These are phyloP conservation scores for Camponotus pennsylvanicus DNA, from an alignment of 1,140 invertebrate species.

Conservation along the genomic window DNA sequence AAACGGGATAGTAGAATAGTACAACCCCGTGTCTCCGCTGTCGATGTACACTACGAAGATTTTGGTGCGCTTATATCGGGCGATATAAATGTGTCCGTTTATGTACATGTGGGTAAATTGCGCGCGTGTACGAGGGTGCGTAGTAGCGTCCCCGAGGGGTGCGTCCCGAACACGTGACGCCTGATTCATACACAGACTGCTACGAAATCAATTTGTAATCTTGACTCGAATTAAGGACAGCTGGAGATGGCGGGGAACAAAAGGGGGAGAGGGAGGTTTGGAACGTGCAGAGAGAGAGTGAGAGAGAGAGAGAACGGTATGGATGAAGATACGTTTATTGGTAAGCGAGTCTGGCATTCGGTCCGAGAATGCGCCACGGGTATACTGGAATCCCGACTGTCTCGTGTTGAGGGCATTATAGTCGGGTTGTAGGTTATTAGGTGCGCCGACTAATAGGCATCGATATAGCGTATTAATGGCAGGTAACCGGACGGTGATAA, in stretches of 20 bases:
- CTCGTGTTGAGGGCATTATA: constrained; percentile 74
- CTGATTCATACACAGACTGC: constrained; percentile 86
- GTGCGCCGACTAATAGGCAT: constrained; percentile 74
- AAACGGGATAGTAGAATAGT: constrained; percentile 51
- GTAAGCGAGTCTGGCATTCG: constrained; percentile 77
- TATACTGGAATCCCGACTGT: constrained; percentile 72
- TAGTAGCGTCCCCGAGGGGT: constrained; percentile 80
- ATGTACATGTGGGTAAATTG: constrained; percentile 42
- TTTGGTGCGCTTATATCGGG: neutral
- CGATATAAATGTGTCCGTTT: neutral
- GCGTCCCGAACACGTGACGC: constrained; percentile 86
- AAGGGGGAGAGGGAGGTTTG: neutral
- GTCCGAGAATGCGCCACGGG: constrained; percentile 74
- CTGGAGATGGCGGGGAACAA: constrained; percentile 7
- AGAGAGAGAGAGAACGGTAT: neutral
- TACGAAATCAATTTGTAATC: constrained; percentile 87
- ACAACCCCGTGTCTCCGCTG: constrained; percentile 12
- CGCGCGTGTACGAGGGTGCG: constrained; percentile 52
- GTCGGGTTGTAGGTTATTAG: constrained; percentile 77
- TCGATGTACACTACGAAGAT: constrained; percentile 36
- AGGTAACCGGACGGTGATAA: constrained; percentile 76
- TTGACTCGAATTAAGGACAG: constrained; percentile 85
- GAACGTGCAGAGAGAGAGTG: neutral
- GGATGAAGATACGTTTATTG: constrained; percentile 77
- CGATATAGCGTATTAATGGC: constrained; percentile 77